Base-by-base conservation (phyloP, 1,140 invertebrate species). In the Drosophila rufa region DNA sequence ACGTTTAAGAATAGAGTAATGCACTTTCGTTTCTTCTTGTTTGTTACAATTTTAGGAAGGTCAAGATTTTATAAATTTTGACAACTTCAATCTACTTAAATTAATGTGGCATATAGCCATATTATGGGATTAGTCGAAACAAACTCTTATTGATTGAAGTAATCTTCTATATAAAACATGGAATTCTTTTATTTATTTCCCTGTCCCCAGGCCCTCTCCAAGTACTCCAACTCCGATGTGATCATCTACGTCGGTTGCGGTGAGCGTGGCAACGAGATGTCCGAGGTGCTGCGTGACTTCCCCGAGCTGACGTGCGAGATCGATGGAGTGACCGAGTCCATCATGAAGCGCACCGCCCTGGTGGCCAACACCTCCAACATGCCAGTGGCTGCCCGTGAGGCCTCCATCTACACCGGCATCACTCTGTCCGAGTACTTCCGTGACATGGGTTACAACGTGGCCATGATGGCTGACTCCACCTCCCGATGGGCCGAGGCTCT, bases 401-500 rank as follows among this genome's bases (percentile, higher is more conserved):
- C 99, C 86, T 99, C 99, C 83, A 99, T 99, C 93, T 99, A 99
- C 93, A 99, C 99, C 0, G 97, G 98, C 93, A 99, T 99, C 93
- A 99, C 99, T 0, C 93, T 99, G 2, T 99, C 98, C n/a, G 99
- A 99, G 94, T 99, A 99, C 93, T 99, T 99, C 95, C 95, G 97
- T 91, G 98, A 99, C 93, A 99, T 99, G 99, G 99, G 99, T 93
- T 99, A 99, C 95, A 99, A 99, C 92, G 99, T 99, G 42, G 98
- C 99, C 55, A 99, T 99, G 99, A 99, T 99, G 99, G 99, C 99
- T 77, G 99, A 99, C 94, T 99, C 99, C 5, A 99, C 99, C 5
- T 99, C 99, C 17, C 98, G 99, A 95, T 99, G 99, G 99, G 99
- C 99, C 50, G 99, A 99, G 94, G 99, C 99, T 77, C 95, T 99